Base-by-base conservation (phyloP, 2,113 vertebrate species). In the Engraulis encrasicolus region DNA sequence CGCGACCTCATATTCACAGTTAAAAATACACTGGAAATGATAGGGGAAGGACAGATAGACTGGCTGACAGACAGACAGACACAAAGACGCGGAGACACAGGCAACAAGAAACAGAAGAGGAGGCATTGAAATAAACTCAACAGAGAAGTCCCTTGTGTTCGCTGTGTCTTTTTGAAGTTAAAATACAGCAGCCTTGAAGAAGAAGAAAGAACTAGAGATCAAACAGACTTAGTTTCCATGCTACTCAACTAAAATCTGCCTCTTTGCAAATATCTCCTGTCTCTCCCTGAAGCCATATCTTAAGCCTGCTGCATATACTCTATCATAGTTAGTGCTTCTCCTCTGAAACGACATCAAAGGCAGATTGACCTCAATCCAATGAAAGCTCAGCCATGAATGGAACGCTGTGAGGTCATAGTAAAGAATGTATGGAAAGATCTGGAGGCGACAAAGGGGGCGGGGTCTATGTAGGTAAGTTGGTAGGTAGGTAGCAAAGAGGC, bases 21-120 rank as follows among this genome's bases (percentile, higher is more conserved):
- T 74, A 74, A 74, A 74, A 74, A 74, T 74, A 74, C 27, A 31
- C 66, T 74, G 66, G 31, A 74, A 74, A 74, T 74, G 66, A 74
- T 34, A 74, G 66, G 66, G 58, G 34, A 9, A 74, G 31, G 23
- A 15, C 15, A 74, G 27, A 11, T n/a, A n/a, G n/a, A n/a, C n/a
- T n/a, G n/a, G n/a, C n/a, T n/a, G n/a, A n/a, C n/a, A n/a, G n/a
- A n/a, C n/a, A n/a, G n/a, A n/a, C n/a, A n/a, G n/a, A n/a, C n/a
- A n/a, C n/a, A n/a, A n/a, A n/a, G n/a, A n/a, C n/a, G n/a, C n/a
- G n/a, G n/a, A 58, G 54, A 58, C 54, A 19, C 17, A 84, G 45
- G 40, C 2, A 54, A 80, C 36, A 77, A 84, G 54, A 83, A 78
- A 50, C 19, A 61, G 31, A 74, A 74, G 31, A 34, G 27, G 27